Conservation (phyloP, 2,888 invertebrate genomes). For the Tridacna crocea region DNA sequence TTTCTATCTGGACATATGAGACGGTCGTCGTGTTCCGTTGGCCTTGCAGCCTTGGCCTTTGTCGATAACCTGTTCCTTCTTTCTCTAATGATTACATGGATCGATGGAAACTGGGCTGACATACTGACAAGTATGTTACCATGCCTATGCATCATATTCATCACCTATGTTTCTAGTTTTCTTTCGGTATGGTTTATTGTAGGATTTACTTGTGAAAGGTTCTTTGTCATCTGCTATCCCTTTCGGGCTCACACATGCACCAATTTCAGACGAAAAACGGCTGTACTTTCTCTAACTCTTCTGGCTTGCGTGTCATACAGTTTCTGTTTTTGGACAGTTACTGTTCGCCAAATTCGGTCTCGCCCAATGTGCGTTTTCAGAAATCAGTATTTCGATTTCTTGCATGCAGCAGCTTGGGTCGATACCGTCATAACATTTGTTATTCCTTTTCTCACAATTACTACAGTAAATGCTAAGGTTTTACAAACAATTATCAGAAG, state of each 20-base stretch:
- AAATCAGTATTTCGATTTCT: constrained; percentile 43
- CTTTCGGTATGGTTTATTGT: constrained; percentile 93
- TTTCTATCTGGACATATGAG: constrained; percentile 90
- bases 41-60: constrained; percentile 90
- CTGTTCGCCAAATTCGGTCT: constrained; percentile 22
- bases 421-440: constrained; percentile 73
- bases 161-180: constrained; percentile 88
- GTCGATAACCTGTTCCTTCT: constrained; percentile 84
- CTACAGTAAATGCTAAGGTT: constrained; percentile 62
- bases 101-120: constrained; percentile 59
- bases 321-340: constrained; percentile 71
- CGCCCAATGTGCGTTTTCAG: constrained; percentile 48
- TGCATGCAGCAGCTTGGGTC: constrained; percentile 66
- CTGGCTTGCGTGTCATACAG: constrained; percentile 63
- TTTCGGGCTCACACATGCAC: constrained; percentile 82
- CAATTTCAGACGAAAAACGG: constrained; percentile 63
- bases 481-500: neutral
- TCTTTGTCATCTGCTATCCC: constrained; percentile 92
- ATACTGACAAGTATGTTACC: constrained; percentile 84
- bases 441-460: constrained; percentile 68
- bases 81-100: constrained; percentile 86
- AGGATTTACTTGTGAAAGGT: constrained; percentile 93
- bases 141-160: constrained; percentile 85
- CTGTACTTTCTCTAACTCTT: constrained; percentile 54
- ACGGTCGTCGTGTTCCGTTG: constrained; percentile 90